Percentiles rank a stretch among this genome's conserved stretches.
These are phyloP conservation scores for Aurelia aurita complex sp. Pacific DNA, from an alignment of 30 jellyfish, hydroid and myxozoan species.

Conservation along the genomic window DNA sequence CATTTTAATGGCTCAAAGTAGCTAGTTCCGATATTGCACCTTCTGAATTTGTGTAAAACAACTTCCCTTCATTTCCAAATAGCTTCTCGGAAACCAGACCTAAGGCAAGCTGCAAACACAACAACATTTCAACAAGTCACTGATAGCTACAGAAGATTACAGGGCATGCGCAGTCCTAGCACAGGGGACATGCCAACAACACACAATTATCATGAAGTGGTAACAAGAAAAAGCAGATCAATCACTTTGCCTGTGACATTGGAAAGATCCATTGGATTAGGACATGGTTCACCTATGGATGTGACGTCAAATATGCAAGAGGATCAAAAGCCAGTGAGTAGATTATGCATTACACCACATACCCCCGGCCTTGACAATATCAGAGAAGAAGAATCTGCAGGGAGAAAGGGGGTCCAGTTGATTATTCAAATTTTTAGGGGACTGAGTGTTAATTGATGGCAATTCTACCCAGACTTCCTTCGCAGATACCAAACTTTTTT, in stretches of 20 bases:
- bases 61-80: too few relatives aligned
- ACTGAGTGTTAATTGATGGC: too few relatives aligned
- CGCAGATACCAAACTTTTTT: too few relatives aligned
- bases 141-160: constrained; percentile 53
- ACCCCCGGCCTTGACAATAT: too few relatives aligned
- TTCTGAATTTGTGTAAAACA: too few relatives aligned
- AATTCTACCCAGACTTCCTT: too few relatives aligned
- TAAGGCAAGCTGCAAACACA: constrained; percentile 35
- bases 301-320: constrained; percentile 45
- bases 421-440: too few relatives aligned
- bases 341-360: too few relatives aligned
- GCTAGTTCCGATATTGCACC: too few relatives aligned
- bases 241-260: constrained; percentile 64
- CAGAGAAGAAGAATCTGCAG: too few relatives aligned
- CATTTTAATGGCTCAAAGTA: too few relatives aligned
- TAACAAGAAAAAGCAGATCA: constrained; percentile 51
- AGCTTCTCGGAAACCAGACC: constrained; percentile 69
- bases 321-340: constrained; percentile 52
- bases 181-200: constrained; percentile 57
- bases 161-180: constrained; percentile 53
- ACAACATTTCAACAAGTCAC: constrained; percentile 28
- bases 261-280: constrained; percentile 62
- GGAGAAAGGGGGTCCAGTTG: too few relatives aligned
- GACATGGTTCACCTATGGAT: constrained; percentile 70
- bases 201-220: constrained; percentile 35